A percentile compares a stretch with the other conserved stretches of the same genome.
phyloP scores from a whole-genome alignment of 2,113 vertebrate genomes.

The Todiramphus saurophagus region DNA sequence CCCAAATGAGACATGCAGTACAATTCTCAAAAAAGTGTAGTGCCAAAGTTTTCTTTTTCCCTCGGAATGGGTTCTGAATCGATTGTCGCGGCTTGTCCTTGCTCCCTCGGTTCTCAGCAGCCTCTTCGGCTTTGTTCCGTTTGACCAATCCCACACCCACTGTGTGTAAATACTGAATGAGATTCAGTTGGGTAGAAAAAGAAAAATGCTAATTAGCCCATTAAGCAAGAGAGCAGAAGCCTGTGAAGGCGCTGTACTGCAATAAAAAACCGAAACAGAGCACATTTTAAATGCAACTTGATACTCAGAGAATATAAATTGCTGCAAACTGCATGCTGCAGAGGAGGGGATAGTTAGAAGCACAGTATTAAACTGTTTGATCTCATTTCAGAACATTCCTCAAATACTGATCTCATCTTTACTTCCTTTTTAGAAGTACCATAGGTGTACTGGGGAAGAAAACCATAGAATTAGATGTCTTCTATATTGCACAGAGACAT shows the following conservation, averaged over 20 bases:
- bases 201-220: background rate
- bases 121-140: background rate
- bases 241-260: background rate
- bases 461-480: background rate
- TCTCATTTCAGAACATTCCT: constrained; percentile 8
- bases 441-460: background rate
- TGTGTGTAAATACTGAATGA: constrained; percentile 10
- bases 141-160: background rate
- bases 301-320: background rate
- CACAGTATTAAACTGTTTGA: background rate
- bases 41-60: background rate
- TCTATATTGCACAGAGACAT: background rate
- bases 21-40: background rate
- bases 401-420: background rate
- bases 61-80: background rate
- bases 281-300: background rate
- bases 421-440: background rate
- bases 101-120: background rate
- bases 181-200: background rate
- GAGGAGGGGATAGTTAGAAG: background rate
- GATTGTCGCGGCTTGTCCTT: background rate
- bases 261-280: background rate
- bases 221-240: background rate
- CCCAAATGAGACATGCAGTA: background rate
- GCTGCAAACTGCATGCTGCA: background rate